Conservation (phyloP, 2,888 invertebrate genomes). For the Calameuta filiformis region DNA sequence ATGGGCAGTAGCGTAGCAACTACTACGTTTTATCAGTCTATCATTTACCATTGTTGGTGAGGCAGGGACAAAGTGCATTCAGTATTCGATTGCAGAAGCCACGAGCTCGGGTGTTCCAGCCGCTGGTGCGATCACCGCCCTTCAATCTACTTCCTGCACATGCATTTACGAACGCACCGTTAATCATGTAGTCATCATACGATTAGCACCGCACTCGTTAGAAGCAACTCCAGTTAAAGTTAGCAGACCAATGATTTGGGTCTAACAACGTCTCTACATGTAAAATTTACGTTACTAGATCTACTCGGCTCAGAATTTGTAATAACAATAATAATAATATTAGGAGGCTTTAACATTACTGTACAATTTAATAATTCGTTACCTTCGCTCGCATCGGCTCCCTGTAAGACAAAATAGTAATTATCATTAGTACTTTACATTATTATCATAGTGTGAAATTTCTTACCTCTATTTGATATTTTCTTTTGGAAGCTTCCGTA, state of each 20-base stretch:
- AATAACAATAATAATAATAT: neutral
- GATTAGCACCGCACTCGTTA: neutral
- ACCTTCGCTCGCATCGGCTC: slow-evolving; percentile 50
- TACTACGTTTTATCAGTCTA: slow-evolving; percentile 40
- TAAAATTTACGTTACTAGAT: neutral
- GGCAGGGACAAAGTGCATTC: slow-evolving; percentile 63
- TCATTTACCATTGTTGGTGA: slow-evolving; percentile 65
- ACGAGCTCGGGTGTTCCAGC: slow-evolving; percentile 65
- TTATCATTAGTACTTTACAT: slow-evolving; percentile 10
- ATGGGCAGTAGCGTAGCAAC: slow-evolving; percentile 5
- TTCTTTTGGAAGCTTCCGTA: slow-evolving; percentile 63
- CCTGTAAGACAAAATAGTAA: slow-evolving; percentile 44
- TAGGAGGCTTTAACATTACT: neutral
- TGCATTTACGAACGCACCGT: slow-evolving; percentile 30
- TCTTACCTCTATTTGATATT: slow-evolving; percentile 51
- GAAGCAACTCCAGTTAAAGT: neutral
- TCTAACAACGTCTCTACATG: neutral
- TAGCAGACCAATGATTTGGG: neutral
- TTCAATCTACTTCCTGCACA: slow-evolving; percentile 61
- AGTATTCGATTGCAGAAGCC: slow-evolving; percentile 64
- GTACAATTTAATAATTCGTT: slow-evolving; percentile 24
- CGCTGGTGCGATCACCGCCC: slow-evolving; percentile 55
- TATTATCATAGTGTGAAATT: neutral
- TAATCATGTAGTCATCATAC: neutral
- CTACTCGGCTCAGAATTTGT: neutral